A percentile compares a stretch with the other conserved stretches of the same genome.
Evolutionary conservation across 2,888 invertebrate species (phyloP).

Genomic region (Lamproptera curius): DNA sequence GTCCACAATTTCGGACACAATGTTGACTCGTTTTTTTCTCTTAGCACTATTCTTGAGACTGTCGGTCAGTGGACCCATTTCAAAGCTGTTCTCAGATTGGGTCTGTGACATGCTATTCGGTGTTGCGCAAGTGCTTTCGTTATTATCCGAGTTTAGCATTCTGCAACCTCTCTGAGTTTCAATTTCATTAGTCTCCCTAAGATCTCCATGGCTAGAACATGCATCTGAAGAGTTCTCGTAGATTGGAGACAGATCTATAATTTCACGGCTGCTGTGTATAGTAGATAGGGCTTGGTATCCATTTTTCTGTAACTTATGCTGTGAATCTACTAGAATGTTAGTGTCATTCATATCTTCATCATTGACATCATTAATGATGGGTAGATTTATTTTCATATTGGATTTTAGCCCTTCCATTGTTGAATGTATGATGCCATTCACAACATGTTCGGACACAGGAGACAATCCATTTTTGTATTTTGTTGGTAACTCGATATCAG

Average conservation of each 20-base stretch:
- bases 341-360: conserved; percentile 67
- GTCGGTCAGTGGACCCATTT: conserved; percentile 65
- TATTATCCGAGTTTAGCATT: conserved; percentile 52
- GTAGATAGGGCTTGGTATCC: conserved; percentile 60
- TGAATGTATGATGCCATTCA: conserved; percentile 63
- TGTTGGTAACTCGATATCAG: conserved; percentile 62
- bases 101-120: conserved; percentile 70
- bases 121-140: conserved; percentile 62
- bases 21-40: conserved; percentile 81
- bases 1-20: conserved; percentile 72
- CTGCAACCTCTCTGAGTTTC: conserved; percentile 57
- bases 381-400: conserved; percentile 68
- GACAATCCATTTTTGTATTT: conserved; percentile 66
- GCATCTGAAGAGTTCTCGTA: conserved; percentile 75
- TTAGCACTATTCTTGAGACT: conserved; percentile 67
- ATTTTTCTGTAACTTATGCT: conserved; percentile 50
- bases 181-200: conserved; percentile 53
- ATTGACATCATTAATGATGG: conserved; percentile 69
- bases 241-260: conserved; percentile 70
- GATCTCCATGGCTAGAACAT: conserved; percentile 69
- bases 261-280: conserved; percentile 59
- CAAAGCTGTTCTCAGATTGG: conserved; percentile 71
- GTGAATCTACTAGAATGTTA: conserved; percentile 35
- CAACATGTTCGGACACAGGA: conserved; percentile 64
- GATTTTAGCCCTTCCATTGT: conserved; percentile 70